Base-by-base conservation (phyloP, 2,113 vertebrate species). In the Laterallus jamaicensis region DNA sequence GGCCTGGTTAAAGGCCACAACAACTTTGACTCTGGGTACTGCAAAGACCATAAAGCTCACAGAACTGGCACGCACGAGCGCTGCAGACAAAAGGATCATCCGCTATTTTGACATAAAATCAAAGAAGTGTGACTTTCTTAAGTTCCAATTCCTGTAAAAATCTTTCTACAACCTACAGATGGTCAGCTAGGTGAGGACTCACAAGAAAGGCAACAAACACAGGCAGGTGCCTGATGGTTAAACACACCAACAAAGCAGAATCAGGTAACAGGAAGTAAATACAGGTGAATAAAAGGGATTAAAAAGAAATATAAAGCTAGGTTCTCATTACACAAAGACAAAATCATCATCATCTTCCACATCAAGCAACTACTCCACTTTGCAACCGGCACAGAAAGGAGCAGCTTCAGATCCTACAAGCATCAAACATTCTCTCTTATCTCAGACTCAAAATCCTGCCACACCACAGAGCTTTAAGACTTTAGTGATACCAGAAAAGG, bases 91-190 rank as follows among this genome's bases (percentile, higher is more conserved):
- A 95, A 86, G 31, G 60, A 76, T 92, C 90, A 93, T 68, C 86
- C 8, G 5, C 58, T 94, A 58, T 79, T 95, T 54, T 84, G 86
- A 95, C 83, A 93, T 73, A 69, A 96, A 91, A 94, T 90, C 90
- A 92, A 93, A 91, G 39, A 66, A 86, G 22, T 49, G 35, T 75
- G 47, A 71, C 52, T 95, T 84, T 58, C 74, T 66, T 31, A 44
- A 92, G 50, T n/a, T 87, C 20, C 49, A 58, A 15, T 35, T 86
- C 73, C 62, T 67, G 78, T 50, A 76, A 92, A 47, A 91, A 94
- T 50, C 66, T 76, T 73, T 15, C 16, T 74, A 15, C 49, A 86
- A 39, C 50, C 50, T 54, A 37, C 37, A 88, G 80, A 54, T 24
- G 11, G 75, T 70, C 69, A 76, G 68, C 56, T 49, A 55, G 10